phyloP scores from a whole-genome alignment of 2,113 vertebrate genomes.

The Hipposideros armiger region DNA sequence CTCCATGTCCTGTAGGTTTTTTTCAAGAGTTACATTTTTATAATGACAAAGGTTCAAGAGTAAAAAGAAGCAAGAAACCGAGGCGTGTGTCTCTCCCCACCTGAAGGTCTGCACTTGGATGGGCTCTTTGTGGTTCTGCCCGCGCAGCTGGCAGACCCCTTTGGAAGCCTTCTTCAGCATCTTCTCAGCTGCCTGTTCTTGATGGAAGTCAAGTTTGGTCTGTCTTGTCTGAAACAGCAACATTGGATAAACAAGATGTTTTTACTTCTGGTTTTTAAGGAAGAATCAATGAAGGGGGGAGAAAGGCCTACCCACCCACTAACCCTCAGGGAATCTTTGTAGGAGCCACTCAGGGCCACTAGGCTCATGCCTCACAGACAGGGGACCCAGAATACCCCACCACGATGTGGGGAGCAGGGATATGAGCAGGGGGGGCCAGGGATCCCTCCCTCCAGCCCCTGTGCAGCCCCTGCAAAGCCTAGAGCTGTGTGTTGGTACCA shows the following conservation, averaged over 20 bases:
- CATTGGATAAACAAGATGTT: background rate
- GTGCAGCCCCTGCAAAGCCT: background rate
- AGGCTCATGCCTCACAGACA: background rate
- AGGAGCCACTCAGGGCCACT: background rate
- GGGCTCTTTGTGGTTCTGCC: constrained; percentile 96
- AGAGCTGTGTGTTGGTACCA: no score
- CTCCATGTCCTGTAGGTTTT: no score
- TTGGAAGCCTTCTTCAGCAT: constrained; percentile 97
- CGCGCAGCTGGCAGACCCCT: constrained; percentile 96
- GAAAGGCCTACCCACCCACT: background rate
- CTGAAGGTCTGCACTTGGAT: constrained; percentile 98
- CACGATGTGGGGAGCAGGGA: background rate
- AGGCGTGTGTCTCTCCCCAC: constrained; percentile 80
- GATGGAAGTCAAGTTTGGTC: constrained; percentile 95
- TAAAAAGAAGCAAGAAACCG: background rate
- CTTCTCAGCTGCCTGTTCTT: constrained; percentile 96
- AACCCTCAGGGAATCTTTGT: background rate
- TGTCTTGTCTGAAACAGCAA: constrained; percentile 91
- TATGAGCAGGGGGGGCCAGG: background rate
- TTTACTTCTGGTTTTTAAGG: background rate
- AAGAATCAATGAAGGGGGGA: background rate
- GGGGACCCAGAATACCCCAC: background rate
- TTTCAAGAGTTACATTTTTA: background rate
- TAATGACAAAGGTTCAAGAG: background rate
- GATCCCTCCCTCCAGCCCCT: no score